Conservation (phyloP, 2,113 vertebrate species). For the Microcebus murinus region DNA sequence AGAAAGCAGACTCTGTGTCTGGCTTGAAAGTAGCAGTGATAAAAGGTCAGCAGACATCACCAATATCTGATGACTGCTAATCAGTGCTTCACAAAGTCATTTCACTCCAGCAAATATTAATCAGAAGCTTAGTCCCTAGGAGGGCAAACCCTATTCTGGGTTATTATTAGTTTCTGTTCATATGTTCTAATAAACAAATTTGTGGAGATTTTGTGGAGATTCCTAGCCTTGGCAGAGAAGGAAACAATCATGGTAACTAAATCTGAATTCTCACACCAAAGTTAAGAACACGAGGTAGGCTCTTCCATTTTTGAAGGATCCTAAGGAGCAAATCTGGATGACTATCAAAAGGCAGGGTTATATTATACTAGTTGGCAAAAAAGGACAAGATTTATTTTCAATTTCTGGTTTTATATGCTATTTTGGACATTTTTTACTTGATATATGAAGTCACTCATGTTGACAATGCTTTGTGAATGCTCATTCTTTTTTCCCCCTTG, state of each 20-base stretch:
- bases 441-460: not conserved
- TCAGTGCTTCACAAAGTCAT: not conserved
- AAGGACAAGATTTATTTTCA: not conserved
- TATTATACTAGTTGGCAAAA: not conserved
- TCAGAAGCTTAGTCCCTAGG: not conserved
- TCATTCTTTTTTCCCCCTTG: not conserved
- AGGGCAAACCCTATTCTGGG: not conserved
- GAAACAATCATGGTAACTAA: not conserved
- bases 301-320: not conserved
- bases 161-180: slow-evolving; percentile 24
- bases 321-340: not conserved
- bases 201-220: not conserved
- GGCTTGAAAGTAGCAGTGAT: not conserved
- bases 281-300: not conserved
- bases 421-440: not conserved
- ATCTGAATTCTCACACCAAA: not conserved
- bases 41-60: slow-evolving; percentile 32
- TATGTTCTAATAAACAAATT: slow-evolving; percentile 28
- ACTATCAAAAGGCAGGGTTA: not conserved
- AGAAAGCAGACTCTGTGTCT: not conserved
- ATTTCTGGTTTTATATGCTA: not conserved
- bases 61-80: slow-evolving; percentile 20
- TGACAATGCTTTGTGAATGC: not conserved
- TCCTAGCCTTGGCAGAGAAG: not conserved
- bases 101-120: slow-evolving; percentile 46